phyloP scores from a whole-genome alignment of 53 echinoderm and acorn worm species.

The Arbacia lixula region DNA sequence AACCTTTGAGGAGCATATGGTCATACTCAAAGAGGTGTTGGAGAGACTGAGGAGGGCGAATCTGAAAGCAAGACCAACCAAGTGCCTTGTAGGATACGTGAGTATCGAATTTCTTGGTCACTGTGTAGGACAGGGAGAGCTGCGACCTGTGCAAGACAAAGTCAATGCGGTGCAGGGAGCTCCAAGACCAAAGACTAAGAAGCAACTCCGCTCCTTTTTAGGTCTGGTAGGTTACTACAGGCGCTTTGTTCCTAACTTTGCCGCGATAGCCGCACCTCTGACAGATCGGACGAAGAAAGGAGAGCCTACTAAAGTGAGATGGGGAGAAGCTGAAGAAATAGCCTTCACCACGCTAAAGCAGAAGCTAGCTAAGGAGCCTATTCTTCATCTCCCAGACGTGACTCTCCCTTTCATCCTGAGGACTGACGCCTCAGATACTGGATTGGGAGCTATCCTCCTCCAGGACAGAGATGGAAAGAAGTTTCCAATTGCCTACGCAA shows the following conservation, averaged over 20 bases:
- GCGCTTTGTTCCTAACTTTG: conserved; percentile 60
- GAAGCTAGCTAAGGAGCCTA: conserved; percentile 29
- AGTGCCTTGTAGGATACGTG: conserved; percentile 60
- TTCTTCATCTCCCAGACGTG: conserved; percentile 60
- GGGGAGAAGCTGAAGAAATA: conserved; percentile 55
- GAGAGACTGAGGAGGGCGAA: conserved; percentile 51
- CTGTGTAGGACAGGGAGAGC: conserved; percentile 45
- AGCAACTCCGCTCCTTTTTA: conserved; percentile 65
- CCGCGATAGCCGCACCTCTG: conserved; percentile 64
- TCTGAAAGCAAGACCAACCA: conserved; percentile 62
- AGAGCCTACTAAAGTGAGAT: conserved; percentile 62
- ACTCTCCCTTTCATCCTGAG: conserved; percentile 52
- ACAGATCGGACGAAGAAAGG: conserved; percentile 65
- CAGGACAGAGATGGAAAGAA: conserved; percentile 56
- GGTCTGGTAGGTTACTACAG: conserved; percentile 59
- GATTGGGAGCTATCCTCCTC: conserved; percentile 64
- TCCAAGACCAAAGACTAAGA: conserved; percentile 64
- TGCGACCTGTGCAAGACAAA: conserved; percentile 53
- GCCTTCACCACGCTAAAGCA: conserved; percentile 58
- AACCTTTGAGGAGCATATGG: conserved; percentile 56
- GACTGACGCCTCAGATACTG: conserved; percentile 64
- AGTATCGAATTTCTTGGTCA: conserved; percentile 63
- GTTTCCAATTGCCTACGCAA: conserved; percentile 68
- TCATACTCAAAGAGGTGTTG: conserved; percentile 45
- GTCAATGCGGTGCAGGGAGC: conserved; percentile 33